Percentiles rank a stretch among this genome's conserved stretches.
Evolutionary conservation across 2,888 invertebrate genomes (phyloP).

Genomic region (Oxyteleia sp.): DNA sequence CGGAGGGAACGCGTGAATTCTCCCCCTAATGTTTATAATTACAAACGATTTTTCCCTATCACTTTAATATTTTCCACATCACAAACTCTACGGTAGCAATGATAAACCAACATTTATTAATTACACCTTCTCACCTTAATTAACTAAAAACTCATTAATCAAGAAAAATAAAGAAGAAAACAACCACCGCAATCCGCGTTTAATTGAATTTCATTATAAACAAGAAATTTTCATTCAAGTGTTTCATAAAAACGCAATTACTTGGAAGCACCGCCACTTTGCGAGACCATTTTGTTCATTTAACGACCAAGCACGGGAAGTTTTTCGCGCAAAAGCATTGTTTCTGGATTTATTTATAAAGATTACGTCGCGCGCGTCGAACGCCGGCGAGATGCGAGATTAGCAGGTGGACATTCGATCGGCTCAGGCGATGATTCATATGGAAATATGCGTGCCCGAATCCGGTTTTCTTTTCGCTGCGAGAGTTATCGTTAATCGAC

Average conservation of each 20-base stretch:
- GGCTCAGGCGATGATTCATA: slow-evolving; percentile 77
- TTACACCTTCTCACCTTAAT: slow-evolving; percentile 25
- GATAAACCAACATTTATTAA: slow-evolving; percentile 30
- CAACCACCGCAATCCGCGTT: not conserved
- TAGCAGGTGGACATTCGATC: slow-evolving; percentile 73
- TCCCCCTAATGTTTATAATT: slow-evolving; percentile 51
- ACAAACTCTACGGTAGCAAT: slow-evolving; percentile 44
- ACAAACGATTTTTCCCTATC: slow-evolving; percentile 41
- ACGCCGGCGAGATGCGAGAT: slow-evolving; percentile 74
- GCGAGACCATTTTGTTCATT: not conserved
- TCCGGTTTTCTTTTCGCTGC: slow-evolving; percentile 80
- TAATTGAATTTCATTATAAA: slow-evolving; percentile 22
- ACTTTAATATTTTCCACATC: slow-evolving; percentile 33
- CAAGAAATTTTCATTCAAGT: not conserved
- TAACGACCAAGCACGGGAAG: not conserved
- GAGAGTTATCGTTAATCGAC: slow-evolving; percentile 78
- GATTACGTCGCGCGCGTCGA: slow-evolving; percentile 65
- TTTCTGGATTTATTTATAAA: slow-evolving; percentile 74
- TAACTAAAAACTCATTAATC: slow-evolving; percentile 28
- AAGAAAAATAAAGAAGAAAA: not conserved
- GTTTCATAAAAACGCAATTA: slow-evolving; percentile 17
- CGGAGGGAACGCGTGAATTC: slow-evolving; percentile 43
- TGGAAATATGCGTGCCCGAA: slow-evolving; percentile 76
- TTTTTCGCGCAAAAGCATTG: slow-evolving; percentile 54
- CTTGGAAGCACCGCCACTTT: not conserved